Evolutionary conservation across 2,113 vertebrate species (phyloP).

Genomic region (Leucopsar rothschildi): DNA sequence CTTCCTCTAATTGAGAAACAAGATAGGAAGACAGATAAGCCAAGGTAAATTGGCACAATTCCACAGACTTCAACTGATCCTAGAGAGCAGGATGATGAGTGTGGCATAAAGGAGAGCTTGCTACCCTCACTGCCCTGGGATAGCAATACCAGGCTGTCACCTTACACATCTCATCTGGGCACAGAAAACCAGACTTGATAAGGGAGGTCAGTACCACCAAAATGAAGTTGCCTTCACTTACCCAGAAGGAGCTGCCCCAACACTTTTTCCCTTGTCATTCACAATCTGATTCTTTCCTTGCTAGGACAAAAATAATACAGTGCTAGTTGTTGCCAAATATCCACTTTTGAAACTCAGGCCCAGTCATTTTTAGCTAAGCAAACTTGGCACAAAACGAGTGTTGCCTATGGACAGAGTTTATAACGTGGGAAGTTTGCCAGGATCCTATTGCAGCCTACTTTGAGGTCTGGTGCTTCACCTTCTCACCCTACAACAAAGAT

Average conservation of each 20-base stretch:
- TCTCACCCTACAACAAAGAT: slow-evolving; percentile 58
- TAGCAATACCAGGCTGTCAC: background rate
- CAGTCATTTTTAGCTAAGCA: slow-evolving; percentile 51
- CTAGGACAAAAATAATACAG: slow-evolving; percentile 12
- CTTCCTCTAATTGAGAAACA: slow-evolving; percentile 17
- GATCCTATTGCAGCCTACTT: slow-evolving; percentile 38
- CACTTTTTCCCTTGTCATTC: background rate
- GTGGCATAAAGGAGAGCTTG: background rate
- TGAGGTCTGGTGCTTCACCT: slow-evolving; percentile 59
- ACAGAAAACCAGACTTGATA: background rate
- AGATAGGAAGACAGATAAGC: slow-evolving; percentile 49
- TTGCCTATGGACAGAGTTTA: slow-evolving; percentile 57
- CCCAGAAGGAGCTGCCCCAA: background rate
- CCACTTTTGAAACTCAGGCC: slow-evolving; percentile 21
- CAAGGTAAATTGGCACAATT: slow-evolving; percentile 53
- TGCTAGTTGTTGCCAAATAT: slow-evolving; percentile 18
- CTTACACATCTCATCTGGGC: background rate
- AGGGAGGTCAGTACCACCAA: background rate
- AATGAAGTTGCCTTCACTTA: background rate
- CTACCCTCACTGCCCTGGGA: background rate
- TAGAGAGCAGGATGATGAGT: background rate
- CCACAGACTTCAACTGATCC: background rate
- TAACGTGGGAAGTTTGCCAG: slow-evolving; percentile 24
- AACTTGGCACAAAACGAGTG: slow-evolving; percentile 15
- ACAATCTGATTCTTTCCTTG: background rate